Evolutionary conservation across 2,113 vertebrate genomes (phyloP), one percentile per base, ranked within the genome.

Genomic region (Danio rerio): DNA sequence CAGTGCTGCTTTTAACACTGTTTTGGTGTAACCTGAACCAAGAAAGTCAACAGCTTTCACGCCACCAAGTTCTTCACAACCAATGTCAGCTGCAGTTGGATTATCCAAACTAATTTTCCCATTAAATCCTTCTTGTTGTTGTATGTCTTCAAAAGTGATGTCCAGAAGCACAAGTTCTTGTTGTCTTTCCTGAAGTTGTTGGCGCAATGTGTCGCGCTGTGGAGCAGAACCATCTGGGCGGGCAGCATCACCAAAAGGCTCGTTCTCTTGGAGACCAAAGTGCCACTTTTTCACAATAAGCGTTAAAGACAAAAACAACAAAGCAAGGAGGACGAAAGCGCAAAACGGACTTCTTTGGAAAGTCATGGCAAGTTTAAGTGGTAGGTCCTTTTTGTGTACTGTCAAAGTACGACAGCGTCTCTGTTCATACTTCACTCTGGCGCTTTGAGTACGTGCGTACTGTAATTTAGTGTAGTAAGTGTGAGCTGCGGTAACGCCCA

Each of bases 11-110:
- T 91, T 91, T 52, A 93, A 66, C 47, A 93, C 93, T 73, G 91
- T 89, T 81, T 95, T 95, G 13, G 95, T 95, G 90, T 95, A 95
- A 47, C 94, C 92, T 7, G 93, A 93, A 5, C 92, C 93, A 11
- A 94, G 90, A 31, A 94, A 87, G 81, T 91, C 70, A 83, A 92
- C 69, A n/a, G 91, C 91, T 45, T 86, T 87, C 61, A 88, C 88
- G 86, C 89, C 84, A 76, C 85, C 75, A 55, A 96, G 90, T 61
- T 94, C 92, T 11, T 87, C 90, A 81, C 96, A 96, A 9, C 87
- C 94, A 87, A 94, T 84, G 15, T 86, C 85, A 11, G 18, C 86
- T 86, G 87, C 84, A 82, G 61, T 79, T 55, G 74, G 56, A 11
- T 72, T 77, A 11, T 16, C 69, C 9, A 45, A 6, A 0, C 7